Percentiles rank a stretch among this genome's conserved stretches.
Evolutionary conservation across 2,113 vertebrate species (phyloP).

Genomic region (Natator depressus): DNA sequence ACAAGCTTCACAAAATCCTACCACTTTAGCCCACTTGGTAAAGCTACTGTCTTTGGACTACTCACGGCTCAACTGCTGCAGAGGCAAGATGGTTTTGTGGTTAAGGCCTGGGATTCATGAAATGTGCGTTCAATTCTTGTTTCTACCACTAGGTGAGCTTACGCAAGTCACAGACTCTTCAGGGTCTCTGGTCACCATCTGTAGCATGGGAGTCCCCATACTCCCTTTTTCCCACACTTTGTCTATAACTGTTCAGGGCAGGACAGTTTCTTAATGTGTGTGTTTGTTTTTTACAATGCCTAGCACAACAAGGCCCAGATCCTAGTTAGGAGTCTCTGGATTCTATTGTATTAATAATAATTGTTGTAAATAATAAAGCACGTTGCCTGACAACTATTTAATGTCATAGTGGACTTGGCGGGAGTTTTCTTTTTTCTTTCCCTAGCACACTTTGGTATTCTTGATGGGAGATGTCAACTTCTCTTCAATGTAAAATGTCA

Average conservation of each 20-base stretch:
- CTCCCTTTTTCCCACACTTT: not conserved
- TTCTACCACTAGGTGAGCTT: not conserved
- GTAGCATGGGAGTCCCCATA: not conserved
- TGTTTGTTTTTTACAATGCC: no score
- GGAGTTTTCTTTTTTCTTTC: not conserved
- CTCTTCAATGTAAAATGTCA: not conserved
- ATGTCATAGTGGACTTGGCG: not conserved
- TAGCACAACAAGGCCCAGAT: not conserved
- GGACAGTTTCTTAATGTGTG: no score
- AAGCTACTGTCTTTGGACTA: not conserved
- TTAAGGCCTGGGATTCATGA: not conserved
- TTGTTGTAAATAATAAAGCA: not conserved
- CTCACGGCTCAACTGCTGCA: not conserved
- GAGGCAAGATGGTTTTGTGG: not conserved
- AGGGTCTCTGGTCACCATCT: not conserved
- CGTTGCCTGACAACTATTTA: not conserved
- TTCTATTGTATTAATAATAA: not conserved
- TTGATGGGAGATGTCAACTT: not conserved
- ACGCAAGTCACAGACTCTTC: not conserved
- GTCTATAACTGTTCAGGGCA: no score
- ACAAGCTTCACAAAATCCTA: not conserved
- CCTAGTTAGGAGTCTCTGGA: not conserved
- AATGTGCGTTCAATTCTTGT: not conserved
- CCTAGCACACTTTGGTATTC: not conserved
- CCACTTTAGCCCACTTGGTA: not conserved